Conservation (phyloP, 2,888 invertebrate species). For the Cheilosia vulpina region DNA sequence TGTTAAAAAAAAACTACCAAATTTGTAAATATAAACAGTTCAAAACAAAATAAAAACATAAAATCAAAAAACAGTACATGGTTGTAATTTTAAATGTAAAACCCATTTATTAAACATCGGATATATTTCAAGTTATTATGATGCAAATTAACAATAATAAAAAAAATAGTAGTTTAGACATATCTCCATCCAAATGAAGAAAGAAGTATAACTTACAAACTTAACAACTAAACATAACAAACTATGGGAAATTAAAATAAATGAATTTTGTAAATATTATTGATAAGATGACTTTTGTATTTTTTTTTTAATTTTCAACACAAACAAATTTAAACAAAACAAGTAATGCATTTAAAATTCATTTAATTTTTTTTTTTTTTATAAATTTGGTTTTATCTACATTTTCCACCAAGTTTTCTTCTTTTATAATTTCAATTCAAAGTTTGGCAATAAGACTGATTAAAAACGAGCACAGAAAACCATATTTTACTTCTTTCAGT, state of each 20-base stretch:
- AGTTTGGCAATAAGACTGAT: constrained; percentile 72
- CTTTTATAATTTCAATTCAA: constrained; percentile 33
- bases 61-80: constrained; percentile 22
- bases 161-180: constrained; percentile 67
- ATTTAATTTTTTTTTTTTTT: constrained; percentile 3
- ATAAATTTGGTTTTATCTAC: constrained; percentile 6
- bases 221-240: constrained; percentile 32
- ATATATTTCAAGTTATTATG: constrained; percentile 16
- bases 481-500: constrained; percentile 19
- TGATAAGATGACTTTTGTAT: constrained; percentile 30
- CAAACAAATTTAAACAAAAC: constrained; percentile 13
- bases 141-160: constrained; percentile 27
- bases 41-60: constrained; percentile 49
- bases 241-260: constrained; percentile 27
- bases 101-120: constrained; percentile 7
- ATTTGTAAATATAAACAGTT: constrained; percentile 49
- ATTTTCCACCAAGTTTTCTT: background rate
- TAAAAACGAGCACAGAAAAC: constrained; percentile 43
- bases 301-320: constrained; percentile 52
- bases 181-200: constrained; percentile 70
- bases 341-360: constrained; percentile 57
- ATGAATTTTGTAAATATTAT: constrained; percentile 11
- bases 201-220: constrained; percentile 29
- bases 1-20: constrained; percentile 17
- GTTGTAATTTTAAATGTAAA: constrained; percentile 23